A percentile compares a stretch with the other conserved stretches of the same genome.
phyloP scores from a whole-genome alignment of 2,888 invertebrate species.

The Actias luna region DNA sequence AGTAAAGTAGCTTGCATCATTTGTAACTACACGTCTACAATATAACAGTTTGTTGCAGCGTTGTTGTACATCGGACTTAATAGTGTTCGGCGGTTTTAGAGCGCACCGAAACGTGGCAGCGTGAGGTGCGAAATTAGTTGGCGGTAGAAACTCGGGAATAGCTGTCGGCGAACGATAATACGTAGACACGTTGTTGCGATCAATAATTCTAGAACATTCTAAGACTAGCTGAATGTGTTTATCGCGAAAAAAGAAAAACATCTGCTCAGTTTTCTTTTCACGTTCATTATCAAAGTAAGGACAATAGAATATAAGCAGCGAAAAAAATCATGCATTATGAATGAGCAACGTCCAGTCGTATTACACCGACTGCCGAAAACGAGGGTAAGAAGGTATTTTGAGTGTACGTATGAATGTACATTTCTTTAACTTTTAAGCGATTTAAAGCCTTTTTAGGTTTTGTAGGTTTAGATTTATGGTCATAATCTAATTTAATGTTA shows the following conservation, averaged over 20 bases:
- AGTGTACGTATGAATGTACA: no score
- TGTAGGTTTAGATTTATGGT: no score
- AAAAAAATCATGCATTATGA: no score
- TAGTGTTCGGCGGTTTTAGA: slow-evolving; percentile 56
- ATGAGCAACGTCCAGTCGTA: no score
- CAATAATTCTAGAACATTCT: not conserved
- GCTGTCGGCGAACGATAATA: slow-evolving; percentile 4
- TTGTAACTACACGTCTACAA: not conserved
- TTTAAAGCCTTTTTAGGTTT: no score
- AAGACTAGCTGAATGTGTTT: not conserved
- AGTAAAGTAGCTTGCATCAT: slow-evolving; percentile 1
- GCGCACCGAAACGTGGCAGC: slow-evolving; percentile 46
- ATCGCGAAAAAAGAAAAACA: not conserved
- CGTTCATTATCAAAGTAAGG: no score
- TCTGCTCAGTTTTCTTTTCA: no score
- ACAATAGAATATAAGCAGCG: no score
- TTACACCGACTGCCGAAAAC: no score
- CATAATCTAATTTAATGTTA: no score
- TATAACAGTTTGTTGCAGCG: slow-evolving; percentile 48
- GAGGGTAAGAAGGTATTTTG: no score
- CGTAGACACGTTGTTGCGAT: slow-evolving; percentile 5
- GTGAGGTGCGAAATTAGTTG: slow-evolving; percentile 49
- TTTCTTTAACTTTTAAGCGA: no score
- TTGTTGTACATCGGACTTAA: slow-evolving; percentile 54
- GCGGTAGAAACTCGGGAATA: slow-evolving; percentile 29